Percentiles rank a stretch among this genome's conserved stretches.
Conservation (phyloP, 1,140 invertebrate genomes). For the Cotesia typhae region DNA sequence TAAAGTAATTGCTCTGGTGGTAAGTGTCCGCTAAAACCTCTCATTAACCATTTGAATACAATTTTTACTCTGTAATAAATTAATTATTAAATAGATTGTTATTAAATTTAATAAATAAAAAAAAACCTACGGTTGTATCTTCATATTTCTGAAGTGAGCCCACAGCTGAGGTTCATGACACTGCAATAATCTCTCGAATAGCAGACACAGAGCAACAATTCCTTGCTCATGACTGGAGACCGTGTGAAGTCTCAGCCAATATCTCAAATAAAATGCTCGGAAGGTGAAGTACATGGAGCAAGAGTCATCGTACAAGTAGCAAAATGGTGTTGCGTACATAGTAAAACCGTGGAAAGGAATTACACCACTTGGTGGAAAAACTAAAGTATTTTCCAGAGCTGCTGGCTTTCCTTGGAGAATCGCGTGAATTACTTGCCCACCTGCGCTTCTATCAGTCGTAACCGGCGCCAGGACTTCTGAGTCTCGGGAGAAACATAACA, state of each 20-base stretch:
- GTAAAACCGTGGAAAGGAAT: conserved; percentile 97
- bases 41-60: conserved; percentile 95
- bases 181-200: conserved; percentile 92
- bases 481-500: conserved; percentile 93
- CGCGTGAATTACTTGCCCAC: conserved; percentile 65
- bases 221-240: conserved; percentile 92
- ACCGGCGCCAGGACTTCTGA: conserved; percentile 78
- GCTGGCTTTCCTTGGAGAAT: conserved; percentile 78
- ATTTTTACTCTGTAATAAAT: conserved; percentile 76
- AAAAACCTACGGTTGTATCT: conserved; percentile 88
- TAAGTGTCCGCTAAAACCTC: conserved; percentile 92
- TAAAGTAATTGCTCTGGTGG: conserved; percentile 90
- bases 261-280: conserved; percentile 88
- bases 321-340: conserved; percentile 96
- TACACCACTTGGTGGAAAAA: conserved; percentile 92
- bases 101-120: background rate
- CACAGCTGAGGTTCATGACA: conserved; percentile 89
- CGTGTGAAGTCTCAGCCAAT: conserved; percentile 90
- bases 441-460: conserved; percentile 66
- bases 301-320: conserved; percentile 91
- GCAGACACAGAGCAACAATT: conserved; percentile 80
- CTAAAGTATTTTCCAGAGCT: conserved; percentile 74
- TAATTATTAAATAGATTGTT: conserved; percentile 5
- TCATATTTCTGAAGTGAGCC: conserved; percentile 86
- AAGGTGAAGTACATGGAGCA: conserved; percentile 89